Conservation (phyloP, 2,113 vertebrate species). For the Gila orcuttii region DNA sequence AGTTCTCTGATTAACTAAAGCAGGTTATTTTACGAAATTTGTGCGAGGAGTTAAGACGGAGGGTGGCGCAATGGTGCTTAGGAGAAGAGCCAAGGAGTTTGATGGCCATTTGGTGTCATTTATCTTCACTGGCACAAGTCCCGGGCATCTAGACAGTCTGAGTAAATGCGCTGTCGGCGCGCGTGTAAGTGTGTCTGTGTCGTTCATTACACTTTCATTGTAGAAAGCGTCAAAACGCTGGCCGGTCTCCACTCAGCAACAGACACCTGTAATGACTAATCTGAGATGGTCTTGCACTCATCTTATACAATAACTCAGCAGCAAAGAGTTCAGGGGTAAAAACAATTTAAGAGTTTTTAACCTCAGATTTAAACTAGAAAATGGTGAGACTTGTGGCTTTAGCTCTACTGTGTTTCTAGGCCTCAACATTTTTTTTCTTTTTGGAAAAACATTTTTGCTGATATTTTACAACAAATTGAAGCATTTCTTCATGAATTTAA, state of each 20-base stretch:
- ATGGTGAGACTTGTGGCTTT: background rate
- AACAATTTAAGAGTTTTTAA: background rate
- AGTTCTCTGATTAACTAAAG: background rate
- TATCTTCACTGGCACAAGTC: constrained; percentile 17
- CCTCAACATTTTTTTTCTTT: background rate
- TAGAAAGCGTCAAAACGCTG: background rate
- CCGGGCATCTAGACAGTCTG: constrained; percentile 23
- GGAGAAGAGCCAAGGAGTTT: constrained; percentile 25
- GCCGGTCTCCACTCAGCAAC: background rate
- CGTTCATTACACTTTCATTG: constrained; percentile 40
- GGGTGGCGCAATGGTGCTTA: background rate
- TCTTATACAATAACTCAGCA: background rate
- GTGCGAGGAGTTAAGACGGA: background rate
- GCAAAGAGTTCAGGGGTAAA: background rate
- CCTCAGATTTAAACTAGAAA: background rate
- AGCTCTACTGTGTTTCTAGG: background rate
- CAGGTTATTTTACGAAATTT: constrained; percentile 1
- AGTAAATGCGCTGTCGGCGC: constrained; percentile 29
- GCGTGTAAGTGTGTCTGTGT: constrained; percentile 18
- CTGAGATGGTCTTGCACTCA: background rate
- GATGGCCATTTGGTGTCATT: constrained; percentile 43
- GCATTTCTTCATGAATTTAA: too few species aligned
- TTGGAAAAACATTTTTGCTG: too few species aligned
- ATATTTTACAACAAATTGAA: too few species aligned
- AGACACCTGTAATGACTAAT: constrained; percentile 23